Percentiles rank a stretch among this genome's conserved stretches.
phyloP scores from a whole-genome alignment of 2,113 vertebrate genomes.

The Ceratotherium simum region DNA sequence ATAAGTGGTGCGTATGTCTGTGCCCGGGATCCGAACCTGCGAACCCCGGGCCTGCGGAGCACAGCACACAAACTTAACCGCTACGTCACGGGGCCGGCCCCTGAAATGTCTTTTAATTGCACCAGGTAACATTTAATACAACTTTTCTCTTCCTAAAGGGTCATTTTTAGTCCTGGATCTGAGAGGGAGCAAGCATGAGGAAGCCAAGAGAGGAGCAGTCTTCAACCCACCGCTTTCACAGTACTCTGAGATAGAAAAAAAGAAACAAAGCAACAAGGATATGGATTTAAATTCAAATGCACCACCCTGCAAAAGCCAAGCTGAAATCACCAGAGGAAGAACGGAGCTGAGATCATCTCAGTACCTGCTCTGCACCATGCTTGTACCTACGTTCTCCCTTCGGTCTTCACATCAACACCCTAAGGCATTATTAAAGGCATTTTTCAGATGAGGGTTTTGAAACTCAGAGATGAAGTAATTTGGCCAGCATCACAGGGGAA shows the following conservation, averaged over 20 bases:
- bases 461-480: not conserved
- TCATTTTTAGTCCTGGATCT: not conserved
- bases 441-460: not conserved
- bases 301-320: not conserved
- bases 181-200: not conserved
- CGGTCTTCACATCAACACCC: not conserved
- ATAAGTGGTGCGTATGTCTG: too few relatives aligned
- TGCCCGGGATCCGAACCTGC: too few relatives aligned
- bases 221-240: not conserved
- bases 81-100: too few relatives aligned
- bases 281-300: not conserved
- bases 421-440: not conserved
- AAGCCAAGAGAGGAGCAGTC: not conserved
- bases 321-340: not conserved
- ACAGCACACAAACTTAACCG: too few relatives aligned
- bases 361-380: too few relatives aligned
- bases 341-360: not conserved
- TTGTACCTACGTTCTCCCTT: not conserved
- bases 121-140: not conserved
- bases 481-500: not conserved
- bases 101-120: constrained; percentile 26
- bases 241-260: not conserved
- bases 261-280: not conserved
- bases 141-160: not conserved
- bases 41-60: too few relatives aligned